These are phyloP conservation scores for Drosophila kepulauana DNA, from an alignment of 1,140 invertebrate genomes.

Conservation along the genomic window DNA sequence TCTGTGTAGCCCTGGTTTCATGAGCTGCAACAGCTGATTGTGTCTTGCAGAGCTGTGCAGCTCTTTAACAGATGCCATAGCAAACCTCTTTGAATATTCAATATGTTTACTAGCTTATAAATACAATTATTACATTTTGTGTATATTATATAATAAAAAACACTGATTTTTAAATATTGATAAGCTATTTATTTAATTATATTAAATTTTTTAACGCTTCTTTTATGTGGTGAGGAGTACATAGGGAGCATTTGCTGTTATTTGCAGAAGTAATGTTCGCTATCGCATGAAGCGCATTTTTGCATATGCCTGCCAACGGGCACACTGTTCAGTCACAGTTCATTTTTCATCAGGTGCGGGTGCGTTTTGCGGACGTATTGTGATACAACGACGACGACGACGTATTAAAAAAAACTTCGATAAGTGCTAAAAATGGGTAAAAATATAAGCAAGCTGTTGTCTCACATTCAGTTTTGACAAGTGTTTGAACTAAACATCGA, in stretches of 20 bases:
- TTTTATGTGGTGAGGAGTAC: neutral
- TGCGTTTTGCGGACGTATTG: conserved; percentile 44
- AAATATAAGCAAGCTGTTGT: conserved; percentile 41
- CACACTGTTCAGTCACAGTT: conserved; percentile 43
- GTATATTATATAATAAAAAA: too few species aligned
- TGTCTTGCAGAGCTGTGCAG: too few species aligned
- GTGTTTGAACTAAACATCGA: conserved; percentile 22
- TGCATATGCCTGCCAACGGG: neutral
- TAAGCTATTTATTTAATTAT: too few species aligned
- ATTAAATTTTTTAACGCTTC: too few species aligned
- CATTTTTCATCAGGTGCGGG: conserved; percentile 39
- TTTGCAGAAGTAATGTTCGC: neutral
- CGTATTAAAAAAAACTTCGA: conserved; percentile 56
- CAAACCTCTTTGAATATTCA: too few species aligned
- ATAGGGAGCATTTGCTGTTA: neutral
- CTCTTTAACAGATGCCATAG: too few species aligned
- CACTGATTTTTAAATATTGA: too few species aligned
- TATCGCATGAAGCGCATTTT: conserved; percentile 1
- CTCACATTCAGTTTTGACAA: conserved; percentile 25
- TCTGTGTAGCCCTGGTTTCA: too few species aligned
- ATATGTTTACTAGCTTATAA: too few species aligned
- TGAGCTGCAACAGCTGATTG: too few species aligned
- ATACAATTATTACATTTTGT: too few species aligned
- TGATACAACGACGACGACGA: conserved; percentile 26
- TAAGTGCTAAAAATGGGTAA: conserved; percentile 57